Evolutionary conservation across 1,140 invertebrate genomes (phyloP).

Genomic region (Papilio dardanus): DNA sequence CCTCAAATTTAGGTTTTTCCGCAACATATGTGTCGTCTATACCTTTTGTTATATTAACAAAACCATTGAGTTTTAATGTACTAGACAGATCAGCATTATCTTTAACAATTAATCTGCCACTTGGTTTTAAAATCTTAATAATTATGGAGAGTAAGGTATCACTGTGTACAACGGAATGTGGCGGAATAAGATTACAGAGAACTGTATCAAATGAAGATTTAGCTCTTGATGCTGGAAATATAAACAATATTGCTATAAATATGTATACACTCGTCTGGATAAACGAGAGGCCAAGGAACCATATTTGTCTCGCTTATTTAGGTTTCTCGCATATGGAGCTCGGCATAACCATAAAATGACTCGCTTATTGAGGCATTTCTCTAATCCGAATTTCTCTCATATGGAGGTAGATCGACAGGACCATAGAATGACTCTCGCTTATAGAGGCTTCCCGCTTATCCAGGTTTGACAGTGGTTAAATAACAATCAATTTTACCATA

Average conservation of each 20-base stretch:
- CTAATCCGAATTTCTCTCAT: too few species aligned
- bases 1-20: slow-evolving; percentile 87
- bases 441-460: too few species aligned
- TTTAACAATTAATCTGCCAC: slow-evolving; percentile 80
- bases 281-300: too few species aligned
- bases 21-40: slow-evolving; percentile 76
- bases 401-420: too few species aligned
- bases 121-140: slow-evolving; percentile 84
- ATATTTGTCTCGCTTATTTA: too few species aligned
- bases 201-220: slow-evolving; percentile 84
- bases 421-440: too few species aligned
- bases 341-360: too few species aligned
- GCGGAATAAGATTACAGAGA: slow-evolving; percentile 81
- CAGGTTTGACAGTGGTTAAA: neutral
- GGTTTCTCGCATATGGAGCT: too few species aligned
- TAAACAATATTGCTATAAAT: slow-evolving; percentile 27
- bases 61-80: slow-evolving; percentile 85
- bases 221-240: slow-evolving; percentile 78
- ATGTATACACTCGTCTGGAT: too few species aligned
- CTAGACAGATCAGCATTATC: slow-evolving; percentile 75
- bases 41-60: slow-evolving; percentile 81
- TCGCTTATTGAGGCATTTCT: too few species aligned
- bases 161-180: slow-evolving; percentile 71
- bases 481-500: neutral
- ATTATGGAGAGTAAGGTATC: slow-evolving; percentile 81